Evolutionary conservation across 2,888 invertebrate species (phyloP), one percentile per base, ranked within the genome.

Genomic region (Trypoxylon attenuatum): DNA sequence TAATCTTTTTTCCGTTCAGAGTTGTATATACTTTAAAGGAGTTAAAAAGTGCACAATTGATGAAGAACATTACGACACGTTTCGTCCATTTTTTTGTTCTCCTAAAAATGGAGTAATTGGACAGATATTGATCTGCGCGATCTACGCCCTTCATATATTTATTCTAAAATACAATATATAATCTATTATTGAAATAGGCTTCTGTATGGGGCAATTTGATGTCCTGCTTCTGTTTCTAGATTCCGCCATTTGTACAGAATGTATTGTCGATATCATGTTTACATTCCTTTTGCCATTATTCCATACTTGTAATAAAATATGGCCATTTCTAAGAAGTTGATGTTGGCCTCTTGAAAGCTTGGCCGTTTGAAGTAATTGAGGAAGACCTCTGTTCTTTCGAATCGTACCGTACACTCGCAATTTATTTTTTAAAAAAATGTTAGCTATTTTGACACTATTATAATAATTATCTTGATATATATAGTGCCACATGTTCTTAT

Each of bases 391-490:
- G 8, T 25, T 25, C 8, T 25, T 25, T 8, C 25, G 25, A 25
- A 25, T 25, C 5, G 25, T 25, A 15, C 66, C 72, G 42, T 60
- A 68, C 1, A 62, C 52, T 58, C 63, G 55, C 15, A 62, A 50
- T 63, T 69, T 62, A 16, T 68, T 55, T 42, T 47, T 2, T 0
- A 61, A 33, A 10, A 72, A 33, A 23, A 47, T 46, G 55, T 68
- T 33, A 18, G 64, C 61, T 15, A 59, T 57, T 2, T 57, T 23
- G 22, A 66, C 59, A 55, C 70, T 69, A 27, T 70, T 52, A 46
- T 71, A 52, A 50, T 60, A 65, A 50, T 50, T 58, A 16, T 58
- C 52, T 38, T 58, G 45, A 58, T 58, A 58, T 10, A 51, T 45
- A 15, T 57, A 42, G 15, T 57, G 57, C 57, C 57, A 57, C 8